Percentiles rank a stretch among this genome's conserved stretches.
These are phyloP conservation scores for Conus ventricosus DNA, from an alignment of 1,140 invertebrate genomes.

Conservation along the genomic window DNA sequence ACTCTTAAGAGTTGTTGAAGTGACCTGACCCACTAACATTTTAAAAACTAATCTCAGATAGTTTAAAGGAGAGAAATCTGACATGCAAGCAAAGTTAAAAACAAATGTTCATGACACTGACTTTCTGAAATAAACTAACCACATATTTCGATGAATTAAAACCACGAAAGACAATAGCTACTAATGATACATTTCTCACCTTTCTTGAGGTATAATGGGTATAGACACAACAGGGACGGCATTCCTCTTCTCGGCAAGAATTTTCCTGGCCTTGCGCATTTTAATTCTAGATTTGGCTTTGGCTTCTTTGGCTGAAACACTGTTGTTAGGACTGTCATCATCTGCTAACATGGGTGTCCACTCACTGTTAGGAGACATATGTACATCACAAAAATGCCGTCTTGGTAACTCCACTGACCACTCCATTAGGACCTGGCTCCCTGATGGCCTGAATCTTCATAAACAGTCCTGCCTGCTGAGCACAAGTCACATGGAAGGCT, in stretches of 20 bases:
- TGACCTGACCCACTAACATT: too few species aligned
- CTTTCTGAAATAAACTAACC: too few species aligned
- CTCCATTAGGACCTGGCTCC: constrained; percentile 63
- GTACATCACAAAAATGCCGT: constrained; percentile 95
- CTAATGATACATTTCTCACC: constrained; percentile 64
- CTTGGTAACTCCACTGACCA: constrained; percentile 87
- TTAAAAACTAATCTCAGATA: too few species aligned
- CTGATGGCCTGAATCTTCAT: constrained; percentile 93
- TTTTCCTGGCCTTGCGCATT: constrained; percentile 87
- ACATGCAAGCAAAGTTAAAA: too few species aligned
- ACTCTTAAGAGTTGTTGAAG: too few species aligned
- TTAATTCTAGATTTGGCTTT: constrained; percentile 80
- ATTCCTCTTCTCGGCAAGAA: constrained; percentile 89
- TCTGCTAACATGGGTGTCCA: constrained; percentile 65
- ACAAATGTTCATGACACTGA: too few species aligned
- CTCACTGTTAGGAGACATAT: constrained; percentile 82
- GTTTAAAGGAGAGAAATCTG: too few species aligned
- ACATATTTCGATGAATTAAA: too few species aligned
- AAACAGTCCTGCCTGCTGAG: constrained; percentile 93
- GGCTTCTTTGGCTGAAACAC: constrained; percentile 74
- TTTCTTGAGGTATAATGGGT: constrained; percentile 93
- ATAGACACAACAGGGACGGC: constrained; percentile 93
- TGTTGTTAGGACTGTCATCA: constrained; percentile 64
- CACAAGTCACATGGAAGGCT: constrained; percentile 99
- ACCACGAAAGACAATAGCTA: too few species aligned